These are phyloP conservation scores for Corythaeola cristata DNA, from an alignment of 2,113 vertebrate species.

Conservation along the genomic window DNA sequence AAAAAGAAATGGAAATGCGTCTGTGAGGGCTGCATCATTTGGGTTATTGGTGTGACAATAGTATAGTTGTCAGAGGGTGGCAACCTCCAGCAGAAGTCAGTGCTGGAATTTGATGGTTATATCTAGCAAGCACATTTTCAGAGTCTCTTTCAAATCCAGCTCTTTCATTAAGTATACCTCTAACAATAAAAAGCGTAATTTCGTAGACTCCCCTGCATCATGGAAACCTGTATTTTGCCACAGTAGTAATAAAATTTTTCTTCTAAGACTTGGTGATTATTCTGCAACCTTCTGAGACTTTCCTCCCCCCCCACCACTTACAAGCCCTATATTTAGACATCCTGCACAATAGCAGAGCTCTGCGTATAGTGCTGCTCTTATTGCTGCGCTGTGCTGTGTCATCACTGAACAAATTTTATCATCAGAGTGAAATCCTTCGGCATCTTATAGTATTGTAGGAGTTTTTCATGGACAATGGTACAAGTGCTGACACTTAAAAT, in stretches of 20 bases:
- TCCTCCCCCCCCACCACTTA: background rate
- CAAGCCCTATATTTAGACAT: background rate
- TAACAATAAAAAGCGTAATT: background rate
- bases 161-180: background rate
- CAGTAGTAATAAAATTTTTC: background rate
- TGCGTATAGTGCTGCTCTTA: background rate
- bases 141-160: background rate
- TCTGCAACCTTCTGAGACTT: background rate
- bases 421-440: background rate
- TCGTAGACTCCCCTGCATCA: background rate
- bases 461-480: background rate
- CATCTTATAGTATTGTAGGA: background rate
- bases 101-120: background rate
- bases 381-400: background rate
- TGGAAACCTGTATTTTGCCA: background rate
- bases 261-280: background rate
- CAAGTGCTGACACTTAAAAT: background rate
- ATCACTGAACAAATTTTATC: background rate
- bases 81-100: background rate
- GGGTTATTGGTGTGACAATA: background rate
- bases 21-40: background rate
- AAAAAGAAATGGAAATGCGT: background rate
- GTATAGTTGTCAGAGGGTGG: background rate
- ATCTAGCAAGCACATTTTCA: background rate
- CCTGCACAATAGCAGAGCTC: background rate